phyloP scores from a whole-genome alignment of 2,113 vertebrate genomes.

The Actenoides hombroni region DNA sequence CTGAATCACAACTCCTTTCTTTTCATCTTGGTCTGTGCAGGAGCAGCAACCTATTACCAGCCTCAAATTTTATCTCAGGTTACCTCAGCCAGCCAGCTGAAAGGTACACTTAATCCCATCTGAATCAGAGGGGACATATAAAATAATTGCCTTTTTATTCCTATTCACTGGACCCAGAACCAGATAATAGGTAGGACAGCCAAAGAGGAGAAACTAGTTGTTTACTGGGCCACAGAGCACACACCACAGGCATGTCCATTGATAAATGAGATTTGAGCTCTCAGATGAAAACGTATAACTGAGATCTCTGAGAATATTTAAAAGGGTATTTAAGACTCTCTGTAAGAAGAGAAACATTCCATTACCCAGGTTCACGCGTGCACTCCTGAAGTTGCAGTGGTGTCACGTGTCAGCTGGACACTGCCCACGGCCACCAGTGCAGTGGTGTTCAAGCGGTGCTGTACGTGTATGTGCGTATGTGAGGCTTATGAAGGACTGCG shows the following conservation, averaged over 20 bases:
- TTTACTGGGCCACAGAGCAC: neutral
- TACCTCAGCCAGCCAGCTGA: neutral
- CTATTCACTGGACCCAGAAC: neutral
- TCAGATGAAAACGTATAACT: neutral
- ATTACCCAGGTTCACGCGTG: fast-evolving
- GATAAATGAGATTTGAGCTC: neutral
- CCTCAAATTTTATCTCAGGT: neutral
- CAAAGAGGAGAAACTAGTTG: neutral
- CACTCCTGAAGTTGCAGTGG: neutral
- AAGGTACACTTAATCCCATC: neutral
- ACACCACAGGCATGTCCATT: neutral
- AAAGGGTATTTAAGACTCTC: neutral
- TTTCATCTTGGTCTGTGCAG: neutral
- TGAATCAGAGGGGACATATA: neutral
- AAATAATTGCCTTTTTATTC: neutral
- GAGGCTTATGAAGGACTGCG: neutral
- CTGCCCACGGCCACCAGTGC: neutral
- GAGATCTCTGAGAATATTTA: neutral
- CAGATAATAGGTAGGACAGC: neutral
- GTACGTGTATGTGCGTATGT: fast-evolving
- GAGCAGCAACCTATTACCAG: neutral
- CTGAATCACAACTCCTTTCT: neutral
- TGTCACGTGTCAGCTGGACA: neutral
- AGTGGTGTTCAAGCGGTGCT: neutral
- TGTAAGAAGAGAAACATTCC: neutral